Conservation (phyloP, 2,797 vertebrate genomes). For the Coregonus sp. region DNA sequence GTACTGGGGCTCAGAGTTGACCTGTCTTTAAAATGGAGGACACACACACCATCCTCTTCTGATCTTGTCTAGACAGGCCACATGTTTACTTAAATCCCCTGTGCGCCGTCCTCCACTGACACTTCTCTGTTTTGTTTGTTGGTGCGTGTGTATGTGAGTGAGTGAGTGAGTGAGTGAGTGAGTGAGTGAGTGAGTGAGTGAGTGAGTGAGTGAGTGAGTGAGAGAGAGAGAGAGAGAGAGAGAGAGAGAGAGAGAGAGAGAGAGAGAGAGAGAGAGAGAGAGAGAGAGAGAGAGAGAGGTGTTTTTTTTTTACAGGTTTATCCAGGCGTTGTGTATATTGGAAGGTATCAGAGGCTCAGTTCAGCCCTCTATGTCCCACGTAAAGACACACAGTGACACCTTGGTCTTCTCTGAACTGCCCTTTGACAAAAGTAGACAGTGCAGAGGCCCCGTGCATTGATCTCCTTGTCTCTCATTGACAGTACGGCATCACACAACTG, state of each 20-base stretch:
- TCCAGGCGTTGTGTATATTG: neutral
- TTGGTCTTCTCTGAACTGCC: conserved; percentile 32
- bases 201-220: neutral
- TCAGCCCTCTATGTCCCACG: conserved; percentile 40
- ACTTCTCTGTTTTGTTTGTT: neutral
- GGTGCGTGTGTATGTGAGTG: neutral
- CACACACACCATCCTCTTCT: neutral
- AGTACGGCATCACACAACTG: conserved; percentile 24
- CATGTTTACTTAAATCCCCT: neutral
- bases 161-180: neutral
- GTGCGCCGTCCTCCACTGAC: neutral
- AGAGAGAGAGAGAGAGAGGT: conserved; percentile 6
- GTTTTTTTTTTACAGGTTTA: neutral
- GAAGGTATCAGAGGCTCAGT: conserved; percentile 40
- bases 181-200: no score
- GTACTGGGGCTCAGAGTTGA: neutral
- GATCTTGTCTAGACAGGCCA: neutral
- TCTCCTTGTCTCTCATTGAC: conserved; percentile 35
- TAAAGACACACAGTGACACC: conserved; percentile 44
- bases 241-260: conserved; percentile 11
- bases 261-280: conserved; percentile 10
- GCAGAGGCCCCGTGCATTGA: conserved; percentile 19
- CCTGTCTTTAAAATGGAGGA: neutral
- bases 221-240: conserved; percentile 12
- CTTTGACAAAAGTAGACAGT: conserved; percentile 37